Evolutionary conservation across 2,113 vertebrate genomes (phyloP).

Genomic region (Galeopterus variegatus): DNA sequence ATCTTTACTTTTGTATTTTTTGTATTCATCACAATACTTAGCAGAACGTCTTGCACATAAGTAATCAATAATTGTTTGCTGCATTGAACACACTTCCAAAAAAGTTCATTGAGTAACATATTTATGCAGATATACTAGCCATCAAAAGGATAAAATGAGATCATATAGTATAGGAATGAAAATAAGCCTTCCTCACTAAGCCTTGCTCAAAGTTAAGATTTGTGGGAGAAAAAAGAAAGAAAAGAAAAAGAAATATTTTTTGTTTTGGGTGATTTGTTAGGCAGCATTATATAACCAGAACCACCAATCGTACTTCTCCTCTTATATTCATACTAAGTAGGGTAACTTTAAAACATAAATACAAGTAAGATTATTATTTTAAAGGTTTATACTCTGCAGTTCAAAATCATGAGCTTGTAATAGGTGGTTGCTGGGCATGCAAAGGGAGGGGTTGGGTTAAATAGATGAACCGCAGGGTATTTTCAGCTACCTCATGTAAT

Average conservation of each 20-base stretch:
- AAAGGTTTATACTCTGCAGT: background rate
- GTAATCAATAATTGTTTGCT: background rate
- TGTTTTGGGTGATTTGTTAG: background rate
- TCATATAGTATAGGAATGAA: background rate
- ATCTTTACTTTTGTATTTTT: background rate
- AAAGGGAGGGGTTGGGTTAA: background rate
- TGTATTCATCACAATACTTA: background rate
- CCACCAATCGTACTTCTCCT: background rate
- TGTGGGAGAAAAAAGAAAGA: background rate
- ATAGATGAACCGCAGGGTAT: background rate
- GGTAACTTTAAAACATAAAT: background rate
- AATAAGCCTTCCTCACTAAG: background rate
- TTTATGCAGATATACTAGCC: background rate
- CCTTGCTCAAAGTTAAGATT: background rate
- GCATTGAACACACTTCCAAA: background rate
- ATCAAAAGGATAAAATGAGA: conserved; percentile 3
- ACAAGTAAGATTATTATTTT: background rate
- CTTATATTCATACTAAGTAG: background rate
- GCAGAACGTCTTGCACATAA: background rate
- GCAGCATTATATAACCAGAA: background rate
- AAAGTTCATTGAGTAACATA: background rate
- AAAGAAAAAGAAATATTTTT: background rate
- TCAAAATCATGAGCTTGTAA: background rate
- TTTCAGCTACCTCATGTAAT: background rate
- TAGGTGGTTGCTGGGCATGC: background rate